Base-by-base conservation (phyloP, 1,140 invertebrate species). In the Tetramorium parvispinum region DNA sequence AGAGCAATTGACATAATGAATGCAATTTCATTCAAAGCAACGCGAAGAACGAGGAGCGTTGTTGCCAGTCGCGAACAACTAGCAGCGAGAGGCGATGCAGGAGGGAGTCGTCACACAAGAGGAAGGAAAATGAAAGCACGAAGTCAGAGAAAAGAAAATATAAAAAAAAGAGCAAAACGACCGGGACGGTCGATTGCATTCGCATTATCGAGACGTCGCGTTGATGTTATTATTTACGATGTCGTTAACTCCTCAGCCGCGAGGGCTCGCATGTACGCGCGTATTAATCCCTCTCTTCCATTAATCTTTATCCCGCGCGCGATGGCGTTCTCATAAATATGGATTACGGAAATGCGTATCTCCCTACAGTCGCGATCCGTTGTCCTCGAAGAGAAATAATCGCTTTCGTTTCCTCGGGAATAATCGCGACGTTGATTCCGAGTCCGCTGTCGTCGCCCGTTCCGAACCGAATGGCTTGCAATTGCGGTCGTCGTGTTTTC, bases 151-250 rank as follows among this genome's bases (percentile, higher is more conserved):
- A 13, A 32, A 49, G 53, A 43, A 46, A 66, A 59, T 21, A 18
- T 40, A 53, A 61, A 63, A 27, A 65, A 68, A 32, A 8, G 63
- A 27, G 16, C 59, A 40, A 27, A 77, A 71, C 66, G 79, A 68
- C 40, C 27, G 13, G 51, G 46, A n/a, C 51, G 63, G 71, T 85
- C 88, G 91, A 90, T 91, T 87, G 86, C 57, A 86, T 87, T 90
- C 83, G 85, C 51, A 88, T 91, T 91, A 91, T 91, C 78, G 55
- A n/a, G 53, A 73, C 65, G 91, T 91, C 88, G 81, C 76, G 88
- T 88, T 87, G 78, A 91, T 91, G 68, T 83, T 91, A 89, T 90
- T 91, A 90, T 91, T 91, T 91, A 91, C 68, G 91, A 91, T 87
- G 88, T 91, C 86, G 91, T 91, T 91, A 91, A 86, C 70, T 55